Base-by-base conservation (phyloP, 2,888 invertebrate genomes). In the Rambutsinella grinnellia region DNA sequence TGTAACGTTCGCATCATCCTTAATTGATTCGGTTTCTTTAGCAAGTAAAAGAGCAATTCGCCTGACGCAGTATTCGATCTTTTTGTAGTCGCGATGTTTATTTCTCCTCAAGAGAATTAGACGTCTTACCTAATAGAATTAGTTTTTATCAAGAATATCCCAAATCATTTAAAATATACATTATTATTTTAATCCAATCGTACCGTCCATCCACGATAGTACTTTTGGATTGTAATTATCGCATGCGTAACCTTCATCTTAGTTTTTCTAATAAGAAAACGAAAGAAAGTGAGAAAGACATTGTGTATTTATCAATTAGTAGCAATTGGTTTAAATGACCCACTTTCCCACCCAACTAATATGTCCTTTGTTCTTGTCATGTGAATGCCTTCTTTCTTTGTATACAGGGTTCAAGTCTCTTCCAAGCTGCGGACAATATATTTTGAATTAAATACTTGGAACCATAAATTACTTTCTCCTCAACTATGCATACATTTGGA, bases 181-280 rank as follows among this genome's bases (percentile, higher is more conserved):
- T 28, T 15, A 56, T 21, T 21, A 56, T 56, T 5, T 56, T 24
- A 19, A 15, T 10, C 49, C n/a, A n/a, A n/a, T n/a, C n/a, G 46
- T 2, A 74, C 78, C 44, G 68, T 27, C 81, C 81, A 81, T 13
- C 79, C 81, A 2, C 81, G 69, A 15, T 62, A 71, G 26, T 66
- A 77, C 15, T 53, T 51, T 53, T 81, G 81, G 21, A 81, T 79
- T 1, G 19, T 60, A 0, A 61, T 27, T 15, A 56, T 26, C 2
- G 78, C 78, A 53, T n/a, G 63, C 8, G 15, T n/a, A 57, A 69
- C 44, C 15, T 51, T 6, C 2, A 1, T 15, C 13, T 47, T 47
- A 5, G 68, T 58, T 76, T 57, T 71, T n/a, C n/a, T n/a, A n/a
- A n/a, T n/a, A n/a, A n/a, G n/a, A n/a, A n/a, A n/a, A n/a, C n/a